Evolutionary conservation across 1,140 invertebrate genomes (phyloP).

Genomic region (Colletes gigas): DNA sequence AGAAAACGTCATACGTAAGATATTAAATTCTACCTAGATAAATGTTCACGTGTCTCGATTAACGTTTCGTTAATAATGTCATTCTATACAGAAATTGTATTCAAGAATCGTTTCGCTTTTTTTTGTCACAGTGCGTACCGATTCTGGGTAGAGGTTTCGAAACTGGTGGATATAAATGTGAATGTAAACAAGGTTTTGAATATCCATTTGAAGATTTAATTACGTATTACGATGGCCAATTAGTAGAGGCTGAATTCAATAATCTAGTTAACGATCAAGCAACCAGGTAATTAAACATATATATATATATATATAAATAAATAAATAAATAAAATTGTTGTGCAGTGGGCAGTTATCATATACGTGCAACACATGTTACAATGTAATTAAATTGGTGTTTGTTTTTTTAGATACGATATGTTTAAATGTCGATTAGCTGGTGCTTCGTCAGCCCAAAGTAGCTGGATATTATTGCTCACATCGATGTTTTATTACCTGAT

Average conservation of each 20-base stretch:
- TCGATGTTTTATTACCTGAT: slow-evolving; percentile 62
- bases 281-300: slow-evolving; percentile 83
- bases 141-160: slow-evolving; percentile 95
- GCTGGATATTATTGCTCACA: slow-evolving; percentile 76
- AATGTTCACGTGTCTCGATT: slow-evolving; percentile 1
- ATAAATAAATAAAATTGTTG: not conserved
- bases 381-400: not conserved
- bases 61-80: not conserved
- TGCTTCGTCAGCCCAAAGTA: slow-evolving; percentile 84
- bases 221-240: slow-evolving; percentile 97
- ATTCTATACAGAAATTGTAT: not conserved
- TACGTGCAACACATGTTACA: not conserved
- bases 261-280: slow-evolving; percentile 90
- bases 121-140: slow-evolving; percentile 91
- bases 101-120: not conserved
- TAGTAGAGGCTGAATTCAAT: slow-evolving; percentile 96
- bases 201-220: slow-evolving; percentile 97
- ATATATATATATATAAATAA: too few relatives aligned
- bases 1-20: slow-evolving; percentile 95
- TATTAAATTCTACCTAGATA: slow-evolving; percentile 3
- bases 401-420: slow-evolving; percentile 87
- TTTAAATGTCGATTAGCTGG: slow-evolving; percentile 95
- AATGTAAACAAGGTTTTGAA: slow-evolving; percentile 98
- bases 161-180: slow-evolving; percentile 98
- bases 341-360: too few relatives aligned